These are phyloP conservation scores for Acrobasis repandana DNA, from an alignment of 2,888 invertebrate species.

Conservation along the genomic window DNA sequence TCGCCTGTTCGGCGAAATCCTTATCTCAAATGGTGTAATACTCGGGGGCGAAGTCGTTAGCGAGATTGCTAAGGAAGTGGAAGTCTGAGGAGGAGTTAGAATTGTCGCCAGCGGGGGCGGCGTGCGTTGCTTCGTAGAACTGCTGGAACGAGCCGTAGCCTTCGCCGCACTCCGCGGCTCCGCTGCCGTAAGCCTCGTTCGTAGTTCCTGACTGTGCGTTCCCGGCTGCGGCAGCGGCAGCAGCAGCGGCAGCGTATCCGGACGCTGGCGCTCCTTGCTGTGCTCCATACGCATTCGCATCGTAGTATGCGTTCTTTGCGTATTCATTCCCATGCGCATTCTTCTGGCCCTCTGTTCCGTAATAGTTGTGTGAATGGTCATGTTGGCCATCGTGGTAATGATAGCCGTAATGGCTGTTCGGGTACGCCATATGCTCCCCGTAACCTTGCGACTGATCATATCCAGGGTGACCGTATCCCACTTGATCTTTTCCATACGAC, in stretches of 20 bases:
- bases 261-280: conserved; percentile 56
- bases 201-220: conserved; percentile 59
- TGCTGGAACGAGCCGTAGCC: conserved; percentile 88
- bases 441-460: conserved; percentile 76
- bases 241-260: conserved; percentile 45
- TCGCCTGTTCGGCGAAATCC: conserved; percentile 81
- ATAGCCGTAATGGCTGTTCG: conserved; percentile 77
- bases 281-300: conserved; percentile 63
- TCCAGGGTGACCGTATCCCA: conserved; percentile 82
- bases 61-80: conserved; percentile 95
- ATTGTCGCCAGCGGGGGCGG: conserved; percentile 86
- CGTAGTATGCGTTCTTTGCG: conserved; percentile 77
- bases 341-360: conserved; percentile 76
- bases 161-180: conserved; percentile 83
- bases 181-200: conserved; percentile 60
- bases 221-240: conserved; percentile 42
- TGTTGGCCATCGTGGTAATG: conserved; percentile 77
- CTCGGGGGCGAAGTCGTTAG: conserved; percentile 96
- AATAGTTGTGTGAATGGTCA: conserved; percentile 71
- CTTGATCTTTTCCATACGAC: conserved; percentile 78
- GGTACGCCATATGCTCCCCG: conserved; percentile 70
- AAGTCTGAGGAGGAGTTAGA: conserved; percentile 97
- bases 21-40: conserved; percentile 88
- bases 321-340: conserved; percentile 77
- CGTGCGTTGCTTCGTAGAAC: conserved; percentile 85